Evolutionary conservation across 2,888 invertebrate genomes (phyloP).

Genomic region (Melinopterus prodromus): DNA sequence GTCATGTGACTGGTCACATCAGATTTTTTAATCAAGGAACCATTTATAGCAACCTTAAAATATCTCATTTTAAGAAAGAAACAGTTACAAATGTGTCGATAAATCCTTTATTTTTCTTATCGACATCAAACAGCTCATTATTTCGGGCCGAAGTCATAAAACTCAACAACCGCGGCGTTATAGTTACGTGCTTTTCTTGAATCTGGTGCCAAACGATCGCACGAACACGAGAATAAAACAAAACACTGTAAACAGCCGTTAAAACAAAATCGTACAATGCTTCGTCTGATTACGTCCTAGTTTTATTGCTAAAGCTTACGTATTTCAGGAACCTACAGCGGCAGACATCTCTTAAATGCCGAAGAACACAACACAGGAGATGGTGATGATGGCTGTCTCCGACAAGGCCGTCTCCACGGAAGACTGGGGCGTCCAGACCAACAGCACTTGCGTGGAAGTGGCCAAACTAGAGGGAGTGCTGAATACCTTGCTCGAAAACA

Average conservation of each 20-base stretch:
- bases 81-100: background rate
- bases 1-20: no score
- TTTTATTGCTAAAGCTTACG: background rate
- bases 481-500: conserved; percentile 75
- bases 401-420: conserved; percentile 79
- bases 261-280: background rate
- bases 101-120: background rate
- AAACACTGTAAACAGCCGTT: background rate
- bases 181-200: background rate
- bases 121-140: background rate
- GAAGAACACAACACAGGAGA: background rate
- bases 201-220: background rate
- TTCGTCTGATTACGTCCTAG: background rate
- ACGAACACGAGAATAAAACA: background rate
- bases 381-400: conserved; percentile 56
- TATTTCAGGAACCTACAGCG: background rate
- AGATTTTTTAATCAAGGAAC: no score
- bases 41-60: no score
- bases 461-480: conserved; percentile 74
- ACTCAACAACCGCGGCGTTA: background rate
- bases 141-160: background rate
- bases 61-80: no score
- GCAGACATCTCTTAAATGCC: background rate
- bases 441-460: conserved; percentile 62
- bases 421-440: conserved; percentile 56